A percentile compares a stretch with the other conserved stretches of the same genome.
phyloP scores from a whole-genome alignment of 30 jellyfish, hydroid and myxozoan species.

The Turritopsis rubra region DNA sequence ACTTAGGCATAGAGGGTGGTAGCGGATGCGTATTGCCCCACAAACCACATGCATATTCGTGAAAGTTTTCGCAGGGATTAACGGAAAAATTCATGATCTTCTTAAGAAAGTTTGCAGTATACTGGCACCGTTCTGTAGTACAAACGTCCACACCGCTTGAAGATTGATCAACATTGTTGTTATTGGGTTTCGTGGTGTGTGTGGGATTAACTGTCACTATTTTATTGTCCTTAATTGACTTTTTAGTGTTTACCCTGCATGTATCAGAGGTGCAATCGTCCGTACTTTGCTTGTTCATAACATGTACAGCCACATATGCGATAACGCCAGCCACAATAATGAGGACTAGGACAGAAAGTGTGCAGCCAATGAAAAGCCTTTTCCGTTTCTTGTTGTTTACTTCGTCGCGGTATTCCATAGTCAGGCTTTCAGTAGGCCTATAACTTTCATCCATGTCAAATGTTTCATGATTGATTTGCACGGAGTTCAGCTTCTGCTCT shows the following conservation, averaged over 20 bases:
- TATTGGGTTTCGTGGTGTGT: neutral
- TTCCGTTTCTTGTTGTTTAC: neutral
- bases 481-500: neutral
- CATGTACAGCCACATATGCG: neutral
- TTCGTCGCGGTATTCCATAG: neutral
- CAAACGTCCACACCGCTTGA: constrained; percentile 27
- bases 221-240: neutral
- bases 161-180: neutral
- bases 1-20: constrained; percentile 22
- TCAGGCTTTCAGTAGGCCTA: neutral
- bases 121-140: constrained; percentile 17
- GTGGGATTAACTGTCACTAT: neutral
- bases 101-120: constrained; percentile 4
- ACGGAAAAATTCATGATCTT: constrained; percentile 26
- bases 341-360: neutral
- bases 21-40: constrained; percentile 15
- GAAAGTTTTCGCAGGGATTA: constrained; percentile 29
- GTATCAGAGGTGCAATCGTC: neutral
- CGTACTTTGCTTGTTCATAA: neutral
- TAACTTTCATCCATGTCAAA: constrained; percentile 8
- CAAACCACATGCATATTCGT: constrained; percentile 23
- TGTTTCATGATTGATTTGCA: neutral
- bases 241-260: neutral
- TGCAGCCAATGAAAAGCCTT: neutral
- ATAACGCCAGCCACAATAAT: neutral